phyloP scores from a whole-genome alignment of 2,113 vertebrate species.

The Chrysochloris asiatica region DNA sequence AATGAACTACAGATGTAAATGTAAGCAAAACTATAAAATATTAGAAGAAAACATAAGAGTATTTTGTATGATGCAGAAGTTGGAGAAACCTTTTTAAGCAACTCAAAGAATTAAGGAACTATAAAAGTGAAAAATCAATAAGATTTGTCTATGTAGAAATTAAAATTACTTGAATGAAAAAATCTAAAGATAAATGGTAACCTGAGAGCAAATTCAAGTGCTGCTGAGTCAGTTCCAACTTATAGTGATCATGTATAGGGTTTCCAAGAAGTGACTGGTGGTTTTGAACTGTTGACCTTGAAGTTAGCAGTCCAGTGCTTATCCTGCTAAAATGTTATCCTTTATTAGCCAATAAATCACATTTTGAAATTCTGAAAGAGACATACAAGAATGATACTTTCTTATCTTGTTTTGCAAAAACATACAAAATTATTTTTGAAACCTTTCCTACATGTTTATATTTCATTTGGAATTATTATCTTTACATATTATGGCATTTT shows the following conservation, averaged over 20 bases:
- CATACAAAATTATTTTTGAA: not conserved
- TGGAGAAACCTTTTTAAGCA: not conserved
- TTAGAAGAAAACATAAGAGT: slow-evolving; percentile 38
- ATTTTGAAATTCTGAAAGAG: not conserved
- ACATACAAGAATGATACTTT: not conserved
- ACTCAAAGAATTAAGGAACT: slow-evolving; percentile 7
- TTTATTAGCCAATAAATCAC: not conserved
- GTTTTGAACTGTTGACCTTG: too few relatives aligned
- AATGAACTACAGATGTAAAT: slow-evolving; percentile 45
- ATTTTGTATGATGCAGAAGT: not conserved
- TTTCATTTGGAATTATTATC: slow-evolving; percentile 3
- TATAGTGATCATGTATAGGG: too few relatives aligned
- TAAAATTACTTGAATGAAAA: slow-evolving; percentile 39
- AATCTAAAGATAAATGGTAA: slow-evolving; percentile 29
- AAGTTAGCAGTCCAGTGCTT: too few relatives aligned
- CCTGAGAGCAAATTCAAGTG: slow-evolving; percentile 21
- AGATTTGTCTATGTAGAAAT: not conserved
- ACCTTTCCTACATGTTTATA: not conserved
- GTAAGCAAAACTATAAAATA: slow-evolving; percentile 22
- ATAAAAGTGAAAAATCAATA: slow-evolving; percentile 10
- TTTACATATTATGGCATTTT: not conserved
- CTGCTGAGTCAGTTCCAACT: too few relatives aligned
- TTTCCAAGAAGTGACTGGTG: too few relatives aligned
- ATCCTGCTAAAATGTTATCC: not conserved
- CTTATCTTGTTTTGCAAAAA: not conserved